A percentile compares a stretch with the other conserved stretches of the same genome.
phyloP scores from a whole-genome alignment of 2,113 vertebrate species.

The Stegostoma tigrinum region DNA sequence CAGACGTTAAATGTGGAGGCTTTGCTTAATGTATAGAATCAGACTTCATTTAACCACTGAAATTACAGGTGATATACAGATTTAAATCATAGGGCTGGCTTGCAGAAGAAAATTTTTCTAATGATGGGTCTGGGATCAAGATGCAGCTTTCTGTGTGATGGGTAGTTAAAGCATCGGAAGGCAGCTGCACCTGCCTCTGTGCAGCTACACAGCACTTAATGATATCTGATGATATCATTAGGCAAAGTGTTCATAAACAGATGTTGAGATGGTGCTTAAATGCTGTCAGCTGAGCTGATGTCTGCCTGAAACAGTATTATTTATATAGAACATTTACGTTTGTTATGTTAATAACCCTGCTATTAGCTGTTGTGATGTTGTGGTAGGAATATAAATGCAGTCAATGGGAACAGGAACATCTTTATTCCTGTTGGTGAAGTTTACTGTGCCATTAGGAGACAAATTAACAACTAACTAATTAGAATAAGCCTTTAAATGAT shows the following conservation, averaged over 20 bases:
- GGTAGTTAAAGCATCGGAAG: slow-evolving; percentile 92
- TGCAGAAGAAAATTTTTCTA: slow-evolving; percentile 98
- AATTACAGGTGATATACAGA: slow-evolving; percentile 99
- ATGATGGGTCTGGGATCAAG: slow-evolving; percentile 93
- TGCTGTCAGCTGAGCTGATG: slow-evolving; percentile 95
- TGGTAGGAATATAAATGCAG: slow-evolving; percentile 88
- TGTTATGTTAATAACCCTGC: slow-evolving; percentile 99
- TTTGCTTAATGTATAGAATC: slow-evolving; percentile 99
- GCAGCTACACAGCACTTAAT: slow-evolving; percentile 97
- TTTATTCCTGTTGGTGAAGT: slow-evolving; percentile 63
- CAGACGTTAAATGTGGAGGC: slow-evolving; percentile 78
- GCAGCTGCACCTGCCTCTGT: slow-evolving; percentile 98
- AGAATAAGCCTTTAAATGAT: slow-evolving; percentile 37
- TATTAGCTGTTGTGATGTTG: slow-evolving; percentile 95
- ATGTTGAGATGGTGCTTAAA: slow-evolving; percentile 99
- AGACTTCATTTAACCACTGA: slow-evolving; percentile 98
- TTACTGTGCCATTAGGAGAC: slow-evolving; percentile 37
- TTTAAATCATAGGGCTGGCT: slow-evolving; percentile 99
- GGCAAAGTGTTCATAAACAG: slow-evolving; percentile 99
- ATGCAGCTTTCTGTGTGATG: slow-evolving; percentile 74
- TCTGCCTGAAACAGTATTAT: slow-evolving; percentile 97
- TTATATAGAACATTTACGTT: slow-evolving; percentile 99
- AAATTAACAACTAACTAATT: slow-evolving; percentile 42
- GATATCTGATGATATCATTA: slow-evolving; percentile 99
- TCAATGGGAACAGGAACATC: slow-evolving; percentile 79